Evolutionary conservation across 2,797 vertebrate genomes (phyloP).

Genomic region (Eidolon dupreanum): DNA sequence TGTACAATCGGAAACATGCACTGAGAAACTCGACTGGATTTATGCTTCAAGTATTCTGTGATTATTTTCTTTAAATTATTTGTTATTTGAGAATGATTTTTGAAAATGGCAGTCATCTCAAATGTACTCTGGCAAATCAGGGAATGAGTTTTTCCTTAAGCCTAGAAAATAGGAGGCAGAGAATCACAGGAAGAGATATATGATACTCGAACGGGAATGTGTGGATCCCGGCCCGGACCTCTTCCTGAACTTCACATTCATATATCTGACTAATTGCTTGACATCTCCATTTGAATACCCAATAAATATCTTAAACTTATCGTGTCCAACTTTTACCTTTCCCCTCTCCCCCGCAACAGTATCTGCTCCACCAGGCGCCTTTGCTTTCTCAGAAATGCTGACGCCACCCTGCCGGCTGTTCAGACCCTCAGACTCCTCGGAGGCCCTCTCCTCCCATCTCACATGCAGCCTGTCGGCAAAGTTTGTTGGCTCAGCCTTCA

Average conservation of each 20-base stretch:
- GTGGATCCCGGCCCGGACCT: neutral
- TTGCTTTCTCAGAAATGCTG: neutral
- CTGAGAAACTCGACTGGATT: neutral
- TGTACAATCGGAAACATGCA: neutral
- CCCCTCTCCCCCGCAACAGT: neutral
- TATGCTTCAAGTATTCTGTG: neutral
- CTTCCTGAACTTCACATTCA: conserved; percentile 59
- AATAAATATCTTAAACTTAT: conserved; percentile 41
- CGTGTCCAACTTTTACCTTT: conserved; percentile 9
- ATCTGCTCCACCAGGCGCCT: neutral
- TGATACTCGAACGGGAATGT: neutral
- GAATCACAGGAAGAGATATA: neutral
- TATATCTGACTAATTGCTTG: conserved; percentile 54
- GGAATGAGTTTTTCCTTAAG: neutral
- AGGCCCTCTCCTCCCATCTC: neutral
- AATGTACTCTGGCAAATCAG: neutral
- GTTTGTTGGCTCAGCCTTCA: neutral
- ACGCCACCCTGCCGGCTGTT: neutral
- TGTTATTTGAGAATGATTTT: neutral
- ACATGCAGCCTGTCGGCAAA: neutral
- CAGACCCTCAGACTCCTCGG: neutral
- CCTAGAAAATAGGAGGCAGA: neutral
- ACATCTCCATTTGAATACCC: neutral
- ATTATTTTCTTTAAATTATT: neutral
- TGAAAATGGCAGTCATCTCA: neutral